These are phyloP conservation scores for Macrotis lagotis DNA, from an alignment of 2,113 vertebrate genomes.

Conservation along the genomic window DNA sequence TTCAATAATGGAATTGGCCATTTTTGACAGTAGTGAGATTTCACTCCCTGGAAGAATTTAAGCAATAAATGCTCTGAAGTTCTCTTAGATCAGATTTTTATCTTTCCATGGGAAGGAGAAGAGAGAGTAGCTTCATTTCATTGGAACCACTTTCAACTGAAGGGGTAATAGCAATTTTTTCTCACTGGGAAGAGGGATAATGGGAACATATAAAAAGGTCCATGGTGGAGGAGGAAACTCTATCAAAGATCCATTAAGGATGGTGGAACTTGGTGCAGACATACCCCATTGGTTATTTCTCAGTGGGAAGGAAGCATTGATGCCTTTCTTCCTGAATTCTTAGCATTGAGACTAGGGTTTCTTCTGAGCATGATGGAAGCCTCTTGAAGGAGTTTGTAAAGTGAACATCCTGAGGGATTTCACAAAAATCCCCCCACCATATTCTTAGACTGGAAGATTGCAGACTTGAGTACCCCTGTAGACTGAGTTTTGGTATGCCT, in stretches of 20 bases:
- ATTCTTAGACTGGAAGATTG: background rate
- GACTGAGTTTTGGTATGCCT: fast-evolving
- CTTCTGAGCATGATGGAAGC: background rate
- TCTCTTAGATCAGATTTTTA: background rate
- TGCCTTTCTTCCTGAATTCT: background rate
- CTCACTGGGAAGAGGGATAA: background rate
- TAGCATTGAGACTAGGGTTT: background rate
- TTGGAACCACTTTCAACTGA: background rate
- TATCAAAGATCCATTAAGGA: background rate
- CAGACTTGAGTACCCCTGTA: background rate
- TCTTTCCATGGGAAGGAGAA: background rate
- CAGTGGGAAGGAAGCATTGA: background rate
- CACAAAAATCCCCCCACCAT: background rate
- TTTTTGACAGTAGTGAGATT: background rate
- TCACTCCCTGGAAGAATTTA: background rate
- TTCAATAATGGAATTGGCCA: background rate
- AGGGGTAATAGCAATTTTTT: background rate
- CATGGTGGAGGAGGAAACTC: background rate
- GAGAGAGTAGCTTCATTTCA: background rate
- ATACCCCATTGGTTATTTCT: background rate
- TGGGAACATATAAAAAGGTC: background rate
- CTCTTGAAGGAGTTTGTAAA: background rate
- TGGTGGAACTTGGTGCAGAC: background rate
- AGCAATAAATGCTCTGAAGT: background rate
- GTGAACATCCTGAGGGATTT: background rate